phyloP scores from a whole-genome alignment of 2,113 vertebrate species.

The Meriones unguiculatus region DNA sequence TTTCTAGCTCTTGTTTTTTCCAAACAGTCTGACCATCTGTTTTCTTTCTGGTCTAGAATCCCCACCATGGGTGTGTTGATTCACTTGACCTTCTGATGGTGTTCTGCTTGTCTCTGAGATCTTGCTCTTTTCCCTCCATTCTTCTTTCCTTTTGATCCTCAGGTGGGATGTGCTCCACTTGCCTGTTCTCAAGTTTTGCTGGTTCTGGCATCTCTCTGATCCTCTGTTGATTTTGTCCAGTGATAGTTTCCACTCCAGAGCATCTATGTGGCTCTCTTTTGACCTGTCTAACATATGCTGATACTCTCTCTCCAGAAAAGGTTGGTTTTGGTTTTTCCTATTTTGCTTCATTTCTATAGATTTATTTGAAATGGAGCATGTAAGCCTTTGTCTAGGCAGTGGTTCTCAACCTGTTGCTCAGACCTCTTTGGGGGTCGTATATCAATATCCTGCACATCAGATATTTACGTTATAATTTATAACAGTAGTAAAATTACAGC shows the following conservation, averaged over 20 bases:
- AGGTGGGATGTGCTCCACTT: not conserved
- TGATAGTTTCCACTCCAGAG: not conserved
- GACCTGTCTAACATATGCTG: not conserved
- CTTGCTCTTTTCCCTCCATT: not conserved
- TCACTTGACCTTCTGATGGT: not conserved
- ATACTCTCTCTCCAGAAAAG: not conserved
- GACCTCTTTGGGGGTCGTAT: not conserved
- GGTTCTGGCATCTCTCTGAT: not conserved
- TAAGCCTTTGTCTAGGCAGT: not conserved
- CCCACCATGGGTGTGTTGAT: not conserved
- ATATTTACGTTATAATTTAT: not conserved
- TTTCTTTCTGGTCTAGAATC: not conserved
- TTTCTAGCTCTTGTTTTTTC: not conserved
- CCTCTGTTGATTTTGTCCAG: not conserved
- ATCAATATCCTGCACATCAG: not conserved
- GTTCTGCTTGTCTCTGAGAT: not conserved
- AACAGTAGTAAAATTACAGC: not conserved
- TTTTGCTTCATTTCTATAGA: conserved; percentile 20
- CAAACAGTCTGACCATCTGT: not conserved
- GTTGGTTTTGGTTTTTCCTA: not conserved
- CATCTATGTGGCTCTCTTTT: not conserved
- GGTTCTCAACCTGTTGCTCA: not conserved
- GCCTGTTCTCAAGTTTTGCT: not conserved
- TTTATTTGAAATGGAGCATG: conserved; percentile 21
- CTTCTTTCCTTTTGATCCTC: not conserved